Evolutionary conservation across 2,113 vertebrate genomes (phyloP), one percentile per base, ranked within the genome.

Genomic region (Illadopsis cleaveri): DNA sequence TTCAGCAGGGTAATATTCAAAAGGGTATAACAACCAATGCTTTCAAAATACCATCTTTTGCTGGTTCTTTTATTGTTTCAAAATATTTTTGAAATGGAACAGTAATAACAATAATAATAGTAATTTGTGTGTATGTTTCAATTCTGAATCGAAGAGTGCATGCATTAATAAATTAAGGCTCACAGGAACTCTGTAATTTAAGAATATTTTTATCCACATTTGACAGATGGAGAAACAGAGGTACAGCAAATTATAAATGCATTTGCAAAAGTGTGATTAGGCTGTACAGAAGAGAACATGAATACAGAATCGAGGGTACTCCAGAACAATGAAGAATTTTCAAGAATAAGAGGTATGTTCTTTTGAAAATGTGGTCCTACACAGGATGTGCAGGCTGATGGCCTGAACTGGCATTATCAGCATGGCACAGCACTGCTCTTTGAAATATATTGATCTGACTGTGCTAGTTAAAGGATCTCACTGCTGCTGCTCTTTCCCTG

Each of bases 101-200:
- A 70, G 27, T 65, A 82, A 53, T 60, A 72, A 76, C 82, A 82
- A 76, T 58, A 91, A 92, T 89, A 90, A 89, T 79, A 94, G 90
- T 80, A 37, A 37, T 58, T 90, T 73, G 48, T 37, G 17, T 50
- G 10, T 57, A 28, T 57, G 50, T 72, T 90, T 94, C 87, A 90
- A 54, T 90, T 94, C 60, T 54, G 44, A 91, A 88, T 68, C 51
- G 71, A 72, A 65, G 56, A 83, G 70, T 70, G 77, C 28, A 30
- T 28, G 71, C 71, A 89, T 92, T 95, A 95, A 86, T 89, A 93
- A 92, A 95, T 95, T 88, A 94, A 93, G 22, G 33, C 64, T 86
- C 60, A 45, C 38, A 35, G 64, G 28, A 86, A 23, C 58, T 88
- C 76, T 78, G 25, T 95, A 90, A 95, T 96, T 96, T 93, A 78